Base-by-base conservation (phyloP, 2,113 vertebrate species). In the Carlito syrichta region DNA sequence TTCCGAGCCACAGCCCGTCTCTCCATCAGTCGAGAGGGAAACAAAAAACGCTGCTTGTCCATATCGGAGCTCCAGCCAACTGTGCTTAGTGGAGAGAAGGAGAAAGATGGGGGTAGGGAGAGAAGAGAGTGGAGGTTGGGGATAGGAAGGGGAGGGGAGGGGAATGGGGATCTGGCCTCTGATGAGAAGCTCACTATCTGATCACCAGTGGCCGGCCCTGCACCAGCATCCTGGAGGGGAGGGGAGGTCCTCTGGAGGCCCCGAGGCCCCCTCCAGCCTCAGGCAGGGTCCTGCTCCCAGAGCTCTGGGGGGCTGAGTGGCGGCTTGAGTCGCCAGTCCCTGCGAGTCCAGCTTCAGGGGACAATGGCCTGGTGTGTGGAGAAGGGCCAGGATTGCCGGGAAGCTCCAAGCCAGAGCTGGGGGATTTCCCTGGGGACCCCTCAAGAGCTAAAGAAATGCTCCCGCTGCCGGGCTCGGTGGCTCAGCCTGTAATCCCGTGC, bases 211-310 rank as follows among this genome's bases (percentile, higher is more conserved):
- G 69, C 48, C 7, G 14, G 16, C 38, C 38, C 38, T 13, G 1
- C 8, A 2, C 45, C 17, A 0, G 60, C 0, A 1, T 8, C 1
- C 3, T 25, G 22, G 16, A 38, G 16, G 45, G 43, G 10, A 32
- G 62, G 14, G 0, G 62, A 20, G 7, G 17, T 17, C n/a, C 25
- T 2, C 50, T 3, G 45, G n/a, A 40, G 43, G n/a, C 4, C 5
- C 40, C 0, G n/a, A n/a, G n/a, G 11, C 13, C 2, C 0, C 32
- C 20, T 4, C 71, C 48, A 0, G 32, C 10, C 0, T 1, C 0
- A 35, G 54, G 12, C 1, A 8, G 45, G 76, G 11, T 23, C 38
- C 6, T 40, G 0, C 1, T 23, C 19, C 43, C 25, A 22, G 32
- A 40, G 40, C 14, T 43, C 50, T n/a, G 8, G 10, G 30, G 19